A percentile compares a stretch with the other conserved stretches of the same genome.
Conservation (phyloP, 1,140 invertebrate genomes). For the Rhyacophila brunnea region DNA sequence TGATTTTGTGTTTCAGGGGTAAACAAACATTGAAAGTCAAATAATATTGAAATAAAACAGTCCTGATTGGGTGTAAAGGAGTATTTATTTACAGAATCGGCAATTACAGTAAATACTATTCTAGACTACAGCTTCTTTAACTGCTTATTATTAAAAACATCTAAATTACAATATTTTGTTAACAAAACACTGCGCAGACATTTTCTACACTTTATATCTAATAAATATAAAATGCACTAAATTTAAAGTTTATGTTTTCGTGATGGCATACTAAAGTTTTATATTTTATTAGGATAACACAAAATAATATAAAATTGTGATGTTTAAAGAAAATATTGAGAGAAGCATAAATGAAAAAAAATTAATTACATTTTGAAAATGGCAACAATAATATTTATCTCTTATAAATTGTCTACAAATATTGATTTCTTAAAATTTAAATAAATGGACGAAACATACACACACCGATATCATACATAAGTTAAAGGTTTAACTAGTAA, state of each 20-base stretch:
- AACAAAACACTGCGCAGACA: constrained; percentile 30
- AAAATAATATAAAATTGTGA: constrained; percentile 2
- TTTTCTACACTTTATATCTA: constrained; percentile 29
- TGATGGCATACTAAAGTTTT: constrained; percentile 12
- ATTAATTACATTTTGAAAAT: constrained; percentile 8
- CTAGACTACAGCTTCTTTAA: constrained; percentile 35
- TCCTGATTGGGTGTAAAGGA: constrained; percentile 30
- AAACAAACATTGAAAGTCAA: no score
- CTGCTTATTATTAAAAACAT: constrained; percentile 35
- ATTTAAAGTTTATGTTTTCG: constrained; percentile 14
- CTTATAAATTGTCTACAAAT: constrained; percentile 21
- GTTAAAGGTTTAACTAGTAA: constrained; percentile 18
- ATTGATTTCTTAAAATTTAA: constrained; percentile 32
- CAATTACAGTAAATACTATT: constrained; percentile 36
- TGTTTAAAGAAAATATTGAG: background rate
- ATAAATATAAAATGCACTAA: constrained; percentile 28
- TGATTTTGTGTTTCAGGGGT: no score
- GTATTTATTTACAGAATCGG: constrained; percentile 37
- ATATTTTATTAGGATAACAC: background rate
- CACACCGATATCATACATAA: constrained; percentile 32
- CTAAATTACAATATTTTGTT: constrained; percentile 34
- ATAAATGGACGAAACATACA: constrained; percentile 34
- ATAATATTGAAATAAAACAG: constrained; percentile 8
- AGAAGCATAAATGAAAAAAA: background rate
- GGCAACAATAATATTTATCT: constrained; percentile 12